Percentiles rank a stretch among this genome's conserved stretches.
Evolutionary conservation across 1,140 invertebrate species (phyloP).

Genomic region (Drosophila eugracilis): DNA sequence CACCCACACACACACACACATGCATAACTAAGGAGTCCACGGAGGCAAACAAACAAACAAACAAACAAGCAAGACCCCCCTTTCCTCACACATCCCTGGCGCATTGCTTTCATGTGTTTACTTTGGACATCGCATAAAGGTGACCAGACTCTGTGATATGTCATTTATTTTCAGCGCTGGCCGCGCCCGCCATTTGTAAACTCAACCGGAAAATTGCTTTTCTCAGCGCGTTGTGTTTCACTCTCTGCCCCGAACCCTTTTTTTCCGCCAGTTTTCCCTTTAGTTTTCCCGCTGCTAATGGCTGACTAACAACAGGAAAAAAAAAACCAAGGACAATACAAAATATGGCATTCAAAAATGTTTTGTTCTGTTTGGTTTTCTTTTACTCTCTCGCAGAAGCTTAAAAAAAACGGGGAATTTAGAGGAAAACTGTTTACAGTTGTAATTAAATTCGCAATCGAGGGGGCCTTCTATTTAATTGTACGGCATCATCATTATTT

Average conservation of each 20-base stretch:
- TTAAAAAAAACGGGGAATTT: background rate
- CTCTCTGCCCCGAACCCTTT: background rate
- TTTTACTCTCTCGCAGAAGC: background rate
- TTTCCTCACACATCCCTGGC: background rate
- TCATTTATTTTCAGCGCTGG: slow-evolving; percentile 73
- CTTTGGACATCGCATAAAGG: slow-evolving; percentile 67
- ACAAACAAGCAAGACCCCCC: slow-evolving; percentile 13
- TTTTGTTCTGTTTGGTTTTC: slow-evolving; percentile 1
- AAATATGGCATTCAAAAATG: slow-evolving; percentile 28
- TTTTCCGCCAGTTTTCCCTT: slow-evolving; percentile 19
- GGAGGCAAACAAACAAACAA: slow-evolving; percentile 3
- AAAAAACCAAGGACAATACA: slow-evolving; percentile 14
- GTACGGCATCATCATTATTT: slow-evolving; percentile 71
- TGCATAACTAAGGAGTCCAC: slow-evolving; percentile 15
- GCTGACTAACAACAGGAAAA: slow-evolving; percentile 19
- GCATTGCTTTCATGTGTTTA: slow-evolving; percentile 55
- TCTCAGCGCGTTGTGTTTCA: slow-evolving; percentile 58
- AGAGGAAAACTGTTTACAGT: slow-evolving; percentile 43
- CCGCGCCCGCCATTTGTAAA: slow-evolving; percentile 66
- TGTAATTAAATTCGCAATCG: slow-evolving; percentile 67
- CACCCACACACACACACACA: no score
- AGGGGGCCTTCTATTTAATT: slow-evolving; percentile 60
- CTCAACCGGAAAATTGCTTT: slow-evolving; percentile 82
- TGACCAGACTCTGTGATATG: slow-evolving; percentile 77
- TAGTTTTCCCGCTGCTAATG: slow-evolving; percentile 41